Base-by-base conservation (phyloP, 2,797 vertebrate species). In the Pogonophryne albipinna region DNA sequence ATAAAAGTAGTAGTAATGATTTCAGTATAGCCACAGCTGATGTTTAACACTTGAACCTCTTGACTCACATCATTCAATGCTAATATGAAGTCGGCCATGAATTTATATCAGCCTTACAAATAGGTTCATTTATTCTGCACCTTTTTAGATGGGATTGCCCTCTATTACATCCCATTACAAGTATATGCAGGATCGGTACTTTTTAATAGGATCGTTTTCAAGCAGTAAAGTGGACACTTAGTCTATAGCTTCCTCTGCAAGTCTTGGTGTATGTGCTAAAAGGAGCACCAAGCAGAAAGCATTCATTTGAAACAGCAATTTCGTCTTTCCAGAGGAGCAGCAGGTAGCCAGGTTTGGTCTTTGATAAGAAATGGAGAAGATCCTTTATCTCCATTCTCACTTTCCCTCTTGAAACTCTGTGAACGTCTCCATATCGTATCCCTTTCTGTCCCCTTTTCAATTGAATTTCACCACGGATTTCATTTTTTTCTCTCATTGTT, bases 271-370 rank as follows among this genome's bases (percentile, higher is more conserved):
- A 45, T 51, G 52, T 11, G n/a, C 17, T 16, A 34, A 64, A 65
- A n/a, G 19, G 47, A 47, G 51, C 44, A 51, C 42, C 27, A 47
- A 69, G 45, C 57, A 68, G 66, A 86, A 38, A 78, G 63, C 42
- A 65, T 83, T 80, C 55, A 74, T 63, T 74, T 85, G 69, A 67
- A 78, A 84, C 66, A 47, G 69, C 62, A 65, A 74, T 83, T 86
- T 80, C 56, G 76, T 82, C 66, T 66, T 69, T 70, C 58, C 71
- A 52, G 69, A 56, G 65, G 47, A 74, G 68, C 78, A 71, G 74
- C 66, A 78, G 69, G 72, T 56, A 73, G 69, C 57, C 27, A 19
- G 68, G 71, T 68, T 55, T 80, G 38, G 66, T 78, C 61, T 79
- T 46, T 63, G 52, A 42, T 68, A 83, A 74, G 31, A 59, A 72